Base-by-base conservation (phyloP, 2,797 vertebrate species). In the Notoglanidium macrostoma region DNA sequence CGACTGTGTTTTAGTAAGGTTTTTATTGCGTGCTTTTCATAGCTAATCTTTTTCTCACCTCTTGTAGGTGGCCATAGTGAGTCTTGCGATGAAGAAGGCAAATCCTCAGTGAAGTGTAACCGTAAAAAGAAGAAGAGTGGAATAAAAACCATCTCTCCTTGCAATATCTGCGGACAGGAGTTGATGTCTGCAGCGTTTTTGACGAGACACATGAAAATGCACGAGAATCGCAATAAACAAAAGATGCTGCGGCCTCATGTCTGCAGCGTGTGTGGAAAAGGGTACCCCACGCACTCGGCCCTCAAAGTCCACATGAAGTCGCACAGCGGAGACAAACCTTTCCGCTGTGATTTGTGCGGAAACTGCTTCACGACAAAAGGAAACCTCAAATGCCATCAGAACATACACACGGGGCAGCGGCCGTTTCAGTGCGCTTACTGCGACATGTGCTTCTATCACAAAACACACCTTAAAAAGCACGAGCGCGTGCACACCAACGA, bases 321-420 rank as follows among this genome's bases (percentile, higher is more conserved):
- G 0, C 84, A 85, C 85, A 87, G 85, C 0, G 68, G 46, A 67
- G 85, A 87, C 29, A 88, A 85, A 59, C 83, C 76, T 0, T 85
- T 73, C 73, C 29, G 84, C 77, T 88, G 87, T 32, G 55, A 85
- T 1, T 57, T 88, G 67, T 79, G 87, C 9, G 83, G 78, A 5
- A 73, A 61, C 32, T 61, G 78, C 68, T 88, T 81, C 44, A 88
- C 78, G 5, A 81, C 87, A 23, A 85, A 85, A 29, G 88, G 88
- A 0, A 86, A 74, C 85, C 88, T 90, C 3, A 55, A 84, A 0
- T 65, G 67, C 2, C 90, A 90, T 35, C 78, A 86, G 70, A 85
- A 88, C 55, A 90, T 90, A 2, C 89, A 90, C 70, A 90, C 89
- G 1, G 89, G 89, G 5, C 87, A 90, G 9, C 84, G 80, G 5